Conservation (phyloP, 2,888 invertebrate genomes). For the Coleophora flavipennella region DNA sequence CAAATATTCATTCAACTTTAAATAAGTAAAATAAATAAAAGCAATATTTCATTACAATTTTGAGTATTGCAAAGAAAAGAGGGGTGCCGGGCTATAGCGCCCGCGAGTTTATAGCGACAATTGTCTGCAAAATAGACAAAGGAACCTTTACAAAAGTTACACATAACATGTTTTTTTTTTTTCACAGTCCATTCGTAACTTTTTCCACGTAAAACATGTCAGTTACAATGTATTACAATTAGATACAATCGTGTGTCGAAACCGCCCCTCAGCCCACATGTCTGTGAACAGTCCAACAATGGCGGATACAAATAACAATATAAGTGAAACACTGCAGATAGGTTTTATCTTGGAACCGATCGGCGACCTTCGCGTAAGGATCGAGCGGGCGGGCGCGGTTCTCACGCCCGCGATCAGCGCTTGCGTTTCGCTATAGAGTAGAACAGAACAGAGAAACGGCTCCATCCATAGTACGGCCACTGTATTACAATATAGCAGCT, state of each 20-base stretch:
- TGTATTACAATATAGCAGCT: too few species aligned
- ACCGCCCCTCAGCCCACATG: constrained; percentile 37
- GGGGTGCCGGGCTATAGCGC: too few species aligned
- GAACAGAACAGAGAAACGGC: too few species aligned
- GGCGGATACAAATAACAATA: constrained; percentile 35
- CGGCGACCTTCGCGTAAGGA: constrained; percentile 21
- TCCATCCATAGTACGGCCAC: too few species aligned
- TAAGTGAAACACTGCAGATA: constrained; percentile 23
- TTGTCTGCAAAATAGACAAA: background rate
- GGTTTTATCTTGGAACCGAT: constrained; percentile 16
- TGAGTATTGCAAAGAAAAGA: too few species aligned
- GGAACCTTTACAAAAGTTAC: background rate
- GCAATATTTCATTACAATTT: too few species aligned
- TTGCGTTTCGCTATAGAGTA: constrained; percentile 8
- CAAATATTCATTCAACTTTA: too few species aligned
- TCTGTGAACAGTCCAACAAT: constrained; percentile 52
- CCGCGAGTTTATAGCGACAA: background rate
- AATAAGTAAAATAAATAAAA: too few species aligned
- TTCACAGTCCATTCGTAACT: constrained; percentile 1
- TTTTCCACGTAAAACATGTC: background rate
- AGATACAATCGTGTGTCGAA: constrained; percentile 46
- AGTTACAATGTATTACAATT: constrained; percentile 26
- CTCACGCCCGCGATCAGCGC: constrained; percentile 37
- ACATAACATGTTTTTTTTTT: background rate
- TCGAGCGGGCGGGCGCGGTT: constrained; percentile 22